phyloP scores from a whole-genome alignment of 2,888 invertebrate genomes.

The Suillia variegata region DNA sequence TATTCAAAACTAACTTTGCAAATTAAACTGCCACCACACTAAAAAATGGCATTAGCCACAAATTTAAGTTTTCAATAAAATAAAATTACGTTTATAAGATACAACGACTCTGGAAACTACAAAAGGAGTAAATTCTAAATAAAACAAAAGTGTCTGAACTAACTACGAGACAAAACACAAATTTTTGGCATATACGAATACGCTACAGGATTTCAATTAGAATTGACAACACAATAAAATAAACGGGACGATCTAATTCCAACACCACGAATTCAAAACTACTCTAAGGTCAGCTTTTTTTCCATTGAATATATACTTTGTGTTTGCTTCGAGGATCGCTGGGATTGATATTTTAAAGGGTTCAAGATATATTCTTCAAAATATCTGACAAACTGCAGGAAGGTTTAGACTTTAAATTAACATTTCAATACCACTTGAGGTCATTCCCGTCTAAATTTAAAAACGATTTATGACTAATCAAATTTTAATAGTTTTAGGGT shows the following conservation, averaged over 20 bases:
- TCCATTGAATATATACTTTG: constrained; percentile 47
- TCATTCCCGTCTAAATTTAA: too few species aligned
- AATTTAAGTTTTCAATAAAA: background rate
- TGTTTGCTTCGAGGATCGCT: constrained; percentile 30
- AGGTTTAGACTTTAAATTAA: too few species aligned
- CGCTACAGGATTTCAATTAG: background rate
- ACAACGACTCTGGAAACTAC: too few species aligned
- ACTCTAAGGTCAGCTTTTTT: constrained; percentile 30
- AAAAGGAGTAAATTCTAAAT: too few species aligned
- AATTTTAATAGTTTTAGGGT: too few species aligned
- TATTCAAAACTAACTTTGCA: too few species aligned
- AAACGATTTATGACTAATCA: too few species aligned
- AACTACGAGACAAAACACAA: constrained; percentile 33
- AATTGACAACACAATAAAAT: constrained; percentile 24
- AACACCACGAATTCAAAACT: constrained; percentile 40
- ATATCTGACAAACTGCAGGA: too few species aligned
- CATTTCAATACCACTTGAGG: too few species aligned
- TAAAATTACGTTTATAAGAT: too few species aligned
- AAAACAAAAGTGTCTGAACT: constrained; percentile 44
- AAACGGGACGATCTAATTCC: constrained; percentile 31
- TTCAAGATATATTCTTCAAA: too few species aligned
- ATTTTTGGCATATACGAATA: background rate
- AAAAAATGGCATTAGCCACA: background rate
- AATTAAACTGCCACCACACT: constrained; percentile 13
- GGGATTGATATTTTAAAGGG: too few species aligned